Conservation (phyloP, 2,888 invertebrate species). For the Xiphydria camelus region DNA sequence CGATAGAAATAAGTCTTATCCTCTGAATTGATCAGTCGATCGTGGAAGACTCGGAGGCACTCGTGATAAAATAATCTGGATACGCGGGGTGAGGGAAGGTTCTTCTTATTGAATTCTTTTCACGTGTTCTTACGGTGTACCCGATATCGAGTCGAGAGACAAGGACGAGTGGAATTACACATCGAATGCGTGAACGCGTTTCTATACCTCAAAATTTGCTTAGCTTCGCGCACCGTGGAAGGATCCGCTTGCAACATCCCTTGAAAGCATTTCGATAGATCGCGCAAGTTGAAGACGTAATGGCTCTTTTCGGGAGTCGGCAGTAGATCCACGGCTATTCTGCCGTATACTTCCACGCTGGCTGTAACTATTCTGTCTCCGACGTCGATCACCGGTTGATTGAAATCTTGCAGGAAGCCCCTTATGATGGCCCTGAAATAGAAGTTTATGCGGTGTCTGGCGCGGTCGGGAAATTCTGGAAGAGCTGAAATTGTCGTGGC, state of each 20-base stretch:
- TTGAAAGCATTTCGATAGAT: constrained; percentile 88
- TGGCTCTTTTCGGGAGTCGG: constrained; percentile 93
- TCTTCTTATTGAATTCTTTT: too few relatives aligned
- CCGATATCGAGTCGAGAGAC: too few relatives aligned
- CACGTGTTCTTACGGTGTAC: too few relatives aligned
- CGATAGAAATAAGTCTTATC: constrained; percentile 82
- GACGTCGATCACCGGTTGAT: constrained; percentile 68
- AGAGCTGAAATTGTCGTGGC: too few relatives aligned
- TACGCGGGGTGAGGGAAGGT: too few relatives aligned
- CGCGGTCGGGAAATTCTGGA: too few relatives aligned
- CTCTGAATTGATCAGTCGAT: constrained; percentile 79
- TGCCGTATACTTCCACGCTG: constrained; percentile 80
- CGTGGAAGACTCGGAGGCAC: constrained; percentile 88
- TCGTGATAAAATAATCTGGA: constrained; percentile 91
- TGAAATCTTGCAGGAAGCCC: constrained; percentile 81
- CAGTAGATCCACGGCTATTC: constrained; percentile 77
- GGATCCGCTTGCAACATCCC: constrained; percentile 85
- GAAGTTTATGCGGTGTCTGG: too few relatives aligned
- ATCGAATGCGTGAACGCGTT: not conserved
- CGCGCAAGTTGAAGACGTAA: constrained; percentile 90
- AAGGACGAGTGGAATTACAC: too few relatives aligned
- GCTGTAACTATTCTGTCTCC: constrained; percentile 78
- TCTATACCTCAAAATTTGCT: constrained; percentile 67
- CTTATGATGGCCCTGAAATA: constrained; percentile 65
- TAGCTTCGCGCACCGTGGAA: constrained; percentile 69